Evolutionary conservation across 2,888 invertebrate genomes (phyloP).

Genomic region (Parnassius smintheus): DNA sequence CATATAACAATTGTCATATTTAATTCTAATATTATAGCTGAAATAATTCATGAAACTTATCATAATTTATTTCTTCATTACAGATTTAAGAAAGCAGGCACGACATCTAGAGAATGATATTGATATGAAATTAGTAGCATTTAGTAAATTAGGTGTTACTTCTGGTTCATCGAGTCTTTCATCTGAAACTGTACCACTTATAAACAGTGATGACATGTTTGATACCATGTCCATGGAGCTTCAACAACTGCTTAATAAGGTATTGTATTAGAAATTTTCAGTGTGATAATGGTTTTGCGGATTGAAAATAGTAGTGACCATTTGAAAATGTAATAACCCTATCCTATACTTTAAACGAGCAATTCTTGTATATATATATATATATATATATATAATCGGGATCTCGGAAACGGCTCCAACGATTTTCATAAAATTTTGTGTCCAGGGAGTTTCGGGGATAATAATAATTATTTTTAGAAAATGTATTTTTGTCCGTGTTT

Average conservation of each 20-base stretch:
- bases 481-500: too few relatives aligned
- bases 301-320: too few relatives aligned
- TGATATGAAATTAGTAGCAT: constrained; percentile 96
- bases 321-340: too few relatives aligned
- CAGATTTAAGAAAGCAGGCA: constrained; percentile 95
- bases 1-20: too few relatives aligned
- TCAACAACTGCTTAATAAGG: constrained; percentile 91
- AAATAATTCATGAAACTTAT: not conserved
- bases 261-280: constrained; percentile 41
- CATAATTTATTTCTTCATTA: constrained; percentile 37
- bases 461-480: too few relatives aligned
- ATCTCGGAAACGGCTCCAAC: too few relatives aligned
- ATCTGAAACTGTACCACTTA: constrained; percentile 90
- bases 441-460: too few relatives aligned
- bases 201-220: constrained; percentile 94
- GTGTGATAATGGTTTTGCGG: too few relatives aligned
- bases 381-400: too few relatives aligned
- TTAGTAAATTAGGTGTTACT: constrained; percentile 95
- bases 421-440: too few relatives aligned
- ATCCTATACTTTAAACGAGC: too few relatives aligned
- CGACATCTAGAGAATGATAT: constrained; percentile 97
- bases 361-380: too few relatives aligned
- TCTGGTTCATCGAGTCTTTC: constrained; percentile 74
- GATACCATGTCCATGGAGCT: constrained; percentile 96
- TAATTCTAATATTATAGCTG: not conserved